Conservation (phyloP, 2,113 vertebrate species). For the Sigmodon hispidus region DNA sequence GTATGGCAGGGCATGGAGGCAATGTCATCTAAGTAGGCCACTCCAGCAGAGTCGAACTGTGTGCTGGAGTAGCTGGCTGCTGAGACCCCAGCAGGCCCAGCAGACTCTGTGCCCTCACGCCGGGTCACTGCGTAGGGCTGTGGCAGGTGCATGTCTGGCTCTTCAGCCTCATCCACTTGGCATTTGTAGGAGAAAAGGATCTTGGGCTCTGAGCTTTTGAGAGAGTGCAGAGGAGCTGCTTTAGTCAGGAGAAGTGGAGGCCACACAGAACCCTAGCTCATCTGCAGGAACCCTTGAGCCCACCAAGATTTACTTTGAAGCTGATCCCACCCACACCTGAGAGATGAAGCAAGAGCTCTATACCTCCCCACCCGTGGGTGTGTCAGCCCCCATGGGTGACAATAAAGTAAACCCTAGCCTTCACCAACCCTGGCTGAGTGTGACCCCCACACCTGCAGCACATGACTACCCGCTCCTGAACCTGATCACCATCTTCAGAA, state of each 20-base stretch:
- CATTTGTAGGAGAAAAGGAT: constrained; percentile 99
- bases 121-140: constrained; percentile 91
- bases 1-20: constrained; percentile 93
- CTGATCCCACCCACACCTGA: neutral
- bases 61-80: constrained; percentile 93
- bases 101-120: constrained; percentile 89
- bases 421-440: neutral
- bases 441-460: neutral
- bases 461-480: neutral
- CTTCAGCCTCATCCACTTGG: constrained; percentile 96
- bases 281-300: neutral
- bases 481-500: neutral
- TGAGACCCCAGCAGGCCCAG: constrained; percentile 86
- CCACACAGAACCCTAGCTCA: neutral
- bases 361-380: too few species aligned
- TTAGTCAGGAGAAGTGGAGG: neutral
- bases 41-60: constrained; percentile 91
- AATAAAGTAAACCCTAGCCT: neutral
- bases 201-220: constrained; percentile 95
- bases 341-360: neutral
- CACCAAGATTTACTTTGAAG: neutral
- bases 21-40: constrained; percentile 93
- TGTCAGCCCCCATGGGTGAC: neutral
- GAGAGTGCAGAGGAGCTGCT: neutral
- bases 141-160: constrained; percentile 95